These are phyloP conservation scores for Edolisoma coerulescens DNA, from an alignment of 2,113 vertebrate species.

Conservation along the genomic window DNA sequence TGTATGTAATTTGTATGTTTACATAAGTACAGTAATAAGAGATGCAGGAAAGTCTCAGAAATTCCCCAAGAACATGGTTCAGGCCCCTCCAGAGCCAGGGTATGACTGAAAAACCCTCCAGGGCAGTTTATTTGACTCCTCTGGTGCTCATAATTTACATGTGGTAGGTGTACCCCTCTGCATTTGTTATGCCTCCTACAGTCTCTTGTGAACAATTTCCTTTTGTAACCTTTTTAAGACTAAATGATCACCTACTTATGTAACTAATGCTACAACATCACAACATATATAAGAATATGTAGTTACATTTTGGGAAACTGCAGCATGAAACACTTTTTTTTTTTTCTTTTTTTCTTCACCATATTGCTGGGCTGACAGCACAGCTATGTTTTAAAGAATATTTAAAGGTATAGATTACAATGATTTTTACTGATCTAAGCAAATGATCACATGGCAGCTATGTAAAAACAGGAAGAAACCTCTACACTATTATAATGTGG, in stretches of 20 bases:
- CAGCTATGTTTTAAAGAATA: not conserved
- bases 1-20: not conserved
- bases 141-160: not conserved
- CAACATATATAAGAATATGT: not conserved
- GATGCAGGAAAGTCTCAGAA: not conserved
- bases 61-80: not conserved
- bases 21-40: not conserved
- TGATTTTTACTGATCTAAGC: not conserved
- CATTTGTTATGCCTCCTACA: conserved; percentile 22
- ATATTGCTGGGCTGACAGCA: not conserved
- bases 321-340: not conserved
- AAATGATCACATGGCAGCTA: not conserved
- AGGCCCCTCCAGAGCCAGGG: not conserved
- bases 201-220: not conserved
- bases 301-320: not conserved
- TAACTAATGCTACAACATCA: not conserved
- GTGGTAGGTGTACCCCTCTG: not conserved
- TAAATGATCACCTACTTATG: not conserved
- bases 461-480: not conserved
- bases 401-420: not conserved
- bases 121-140: not conserved
- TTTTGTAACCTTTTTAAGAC: not conserved
- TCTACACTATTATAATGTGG: not conserved
- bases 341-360: too few species aligned
- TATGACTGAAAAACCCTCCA: not conserved